Percentiles rank a stretch among this genome's conserved stretches.
Conservation (phyloP, 2,113 vertebrate genomes). For the Gasterosteus aculeatus region DNA sequence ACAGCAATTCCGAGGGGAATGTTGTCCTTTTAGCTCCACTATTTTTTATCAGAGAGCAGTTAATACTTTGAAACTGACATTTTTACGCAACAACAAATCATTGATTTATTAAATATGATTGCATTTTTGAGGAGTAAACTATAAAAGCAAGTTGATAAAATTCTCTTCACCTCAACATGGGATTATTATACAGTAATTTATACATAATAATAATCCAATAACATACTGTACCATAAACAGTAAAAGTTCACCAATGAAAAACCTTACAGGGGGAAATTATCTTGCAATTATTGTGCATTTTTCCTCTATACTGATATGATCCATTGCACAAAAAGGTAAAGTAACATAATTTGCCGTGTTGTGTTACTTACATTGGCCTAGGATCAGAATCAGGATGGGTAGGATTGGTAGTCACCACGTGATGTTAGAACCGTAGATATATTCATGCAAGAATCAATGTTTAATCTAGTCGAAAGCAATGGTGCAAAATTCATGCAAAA, state of each 20-base stretch:
- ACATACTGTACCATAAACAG: background rate
- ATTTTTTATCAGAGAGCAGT: background rate
- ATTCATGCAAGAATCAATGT: background rate
- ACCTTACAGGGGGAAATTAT: background rate
- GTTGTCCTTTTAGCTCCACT: background rate
- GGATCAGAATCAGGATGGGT: too few species aligned
- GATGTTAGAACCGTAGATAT: background rate
- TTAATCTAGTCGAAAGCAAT: background rate
- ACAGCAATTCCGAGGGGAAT: background rate
- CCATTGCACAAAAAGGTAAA: too few species aligned
- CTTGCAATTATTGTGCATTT: background rate
- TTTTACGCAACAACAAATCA: background rate
- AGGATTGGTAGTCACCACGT: background rate
- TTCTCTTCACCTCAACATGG: background rate
- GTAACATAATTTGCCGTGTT: too few species aligned
- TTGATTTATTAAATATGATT: background rate
- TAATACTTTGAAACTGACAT: background rate
- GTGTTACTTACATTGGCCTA: too few species aligned
- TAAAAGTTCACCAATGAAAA: background rate
- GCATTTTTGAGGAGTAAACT: background rate
- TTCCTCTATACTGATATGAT: background rate
- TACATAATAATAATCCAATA: slow-evolving; percentile 1
- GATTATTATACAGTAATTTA: background rate
- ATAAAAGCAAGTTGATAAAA: background rate
- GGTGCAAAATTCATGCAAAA: background rate